A percentile compares a stretch with the other conserved stretches of the same genome.
These are phyloP conservation scores for Cotesia typhae DNA, from an alignment of 1,140 invertebrate species.

Conservation along the genomic window DNA sequence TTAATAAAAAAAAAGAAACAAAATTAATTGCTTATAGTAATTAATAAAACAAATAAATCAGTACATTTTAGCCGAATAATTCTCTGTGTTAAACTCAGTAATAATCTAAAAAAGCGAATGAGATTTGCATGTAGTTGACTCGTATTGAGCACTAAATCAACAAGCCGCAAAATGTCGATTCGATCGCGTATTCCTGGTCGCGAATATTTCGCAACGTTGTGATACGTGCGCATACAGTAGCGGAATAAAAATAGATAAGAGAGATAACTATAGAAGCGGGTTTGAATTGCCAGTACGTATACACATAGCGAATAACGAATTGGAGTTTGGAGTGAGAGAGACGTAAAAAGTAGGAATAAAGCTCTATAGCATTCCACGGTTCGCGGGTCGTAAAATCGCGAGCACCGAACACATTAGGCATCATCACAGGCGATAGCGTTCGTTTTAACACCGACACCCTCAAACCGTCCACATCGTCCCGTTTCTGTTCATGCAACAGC, in stretches of 20 bases:
- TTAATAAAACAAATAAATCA: neutral
- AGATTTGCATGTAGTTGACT: neutral
- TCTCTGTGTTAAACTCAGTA: neutral
- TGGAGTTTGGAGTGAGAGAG: conserved; percentile 16
- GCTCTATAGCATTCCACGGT: neutral
- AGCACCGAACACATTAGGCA: conserved; percentile 39
- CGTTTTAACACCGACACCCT: conserved; percentile 23
- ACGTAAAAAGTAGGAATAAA: conserved; percentile 8
- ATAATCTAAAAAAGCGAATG: neutral
- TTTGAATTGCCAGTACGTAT: neutral
- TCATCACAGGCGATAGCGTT: conserved; percentile 36
- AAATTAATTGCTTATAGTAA: neutral
- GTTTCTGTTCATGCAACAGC: conserved; percentile 12
- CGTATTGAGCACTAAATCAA: conserved; percentile 19
- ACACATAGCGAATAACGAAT: neutral
- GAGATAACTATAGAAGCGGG: neutral
- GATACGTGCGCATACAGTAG: conserved; percentile 3
- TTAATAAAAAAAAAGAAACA: neutral
- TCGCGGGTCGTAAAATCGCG: conserved; percentile 38
- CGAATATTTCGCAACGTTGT: conserved; percentile 13
- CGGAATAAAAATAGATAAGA: too few species aligned
- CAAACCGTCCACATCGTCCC: neutral
- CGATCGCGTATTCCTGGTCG: conserved; percentile 19
- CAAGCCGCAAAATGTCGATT: conserved; percentile 31
- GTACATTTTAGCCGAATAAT: conserved; percentile 6